phyloP scores from a whole-genome alignment of 2,113 vertebrate genomes.

The Sylvicapra grimmia region DNA sequence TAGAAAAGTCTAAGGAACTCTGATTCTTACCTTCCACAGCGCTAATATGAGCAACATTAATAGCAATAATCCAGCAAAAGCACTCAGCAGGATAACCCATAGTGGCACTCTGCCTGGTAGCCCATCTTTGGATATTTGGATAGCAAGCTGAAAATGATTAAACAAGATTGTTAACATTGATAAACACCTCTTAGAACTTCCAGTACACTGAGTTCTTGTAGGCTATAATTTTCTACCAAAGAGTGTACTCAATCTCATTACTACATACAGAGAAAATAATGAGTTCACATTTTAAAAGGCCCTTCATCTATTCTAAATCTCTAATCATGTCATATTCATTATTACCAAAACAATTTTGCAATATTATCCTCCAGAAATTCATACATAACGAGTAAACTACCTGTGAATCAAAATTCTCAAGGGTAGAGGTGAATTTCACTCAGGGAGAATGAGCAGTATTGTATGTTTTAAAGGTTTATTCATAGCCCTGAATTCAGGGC shows the following conservation, averaged over 20 bases:
- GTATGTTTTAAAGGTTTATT: not conserved
- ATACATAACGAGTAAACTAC: not conserved
- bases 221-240: not conserved
- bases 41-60: conserved; percentile 92
- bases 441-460: not conserved
- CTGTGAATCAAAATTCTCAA: not conserved
- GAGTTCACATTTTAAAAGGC: not conserved
- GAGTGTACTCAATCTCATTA: not conserved
- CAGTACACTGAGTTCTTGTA: not conserved
- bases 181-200: not conserved
- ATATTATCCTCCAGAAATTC: not conserved
- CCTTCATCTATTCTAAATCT: not conserved
- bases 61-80: conserved; percentile 92
- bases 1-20: not conserved
- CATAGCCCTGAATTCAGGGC: no score
- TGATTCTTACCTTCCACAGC: conserved; percentile 92
- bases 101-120: conserved; percentile 85
- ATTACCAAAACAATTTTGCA: not conserved
- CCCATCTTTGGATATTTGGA: conserved; percentile 91
- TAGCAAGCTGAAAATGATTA: conserved; percentile 82
- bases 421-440: not conserved
- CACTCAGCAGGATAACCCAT: conserved; percentile 95
- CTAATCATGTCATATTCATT: not conserved
- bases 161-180: not conserved
- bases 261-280: not conserved